Evolutionary conservation across 23 tunicate genomes (phyloP).

Genomic region (Botrylloides violaceus): DNA sequence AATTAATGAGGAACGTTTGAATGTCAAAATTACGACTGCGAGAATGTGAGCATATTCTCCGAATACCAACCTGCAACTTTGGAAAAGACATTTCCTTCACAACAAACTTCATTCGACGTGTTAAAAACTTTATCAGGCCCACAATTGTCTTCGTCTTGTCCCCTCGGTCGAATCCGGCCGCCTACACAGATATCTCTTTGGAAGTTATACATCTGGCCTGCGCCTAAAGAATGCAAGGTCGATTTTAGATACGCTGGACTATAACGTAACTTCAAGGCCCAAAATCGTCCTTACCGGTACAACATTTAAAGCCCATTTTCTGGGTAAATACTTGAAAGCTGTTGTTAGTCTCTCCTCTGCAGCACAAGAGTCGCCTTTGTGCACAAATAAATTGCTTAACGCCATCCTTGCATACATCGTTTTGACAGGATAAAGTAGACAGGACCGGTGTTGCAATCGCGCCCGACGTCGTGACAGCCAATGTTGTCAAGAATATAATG

Average conservation of each 20-base stretch:
- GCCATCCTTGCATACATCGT: not conserved
- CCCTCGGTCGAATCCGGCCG: slow-evolving; percentile 6
- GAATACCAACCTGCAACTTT: not conserved
- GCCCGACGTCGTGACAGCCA: not conserved
- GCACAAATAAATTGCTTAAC: not conserved
- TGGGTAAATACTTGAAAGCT: not conserved
- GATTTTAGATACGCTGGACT: not conserved
- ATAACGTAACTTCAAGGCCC: too few relatives aligned
- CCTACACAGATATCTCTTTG: slow-evolving; percentile 7
- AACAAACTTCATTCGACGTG: slow-evolving; percentile 18
- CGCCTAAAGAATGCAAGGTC: not conserved
- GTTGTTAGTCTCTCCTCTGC: not conserved
- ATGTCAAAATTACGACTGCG: too few relatives aligned
- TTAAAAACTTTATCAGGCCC: not conserved
- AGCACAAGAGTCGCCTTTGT: not conserved
- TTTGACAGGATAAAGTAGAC: not conserved
- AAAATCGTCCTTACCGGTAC: slow-evolving; percentile 15
- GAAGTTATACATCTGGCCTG: slow-evolving; percentile 17
- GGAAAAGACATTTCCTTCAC: not conserved
- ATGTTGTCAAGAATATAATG: not conserved
- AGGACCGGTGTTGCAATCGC: not conserved
- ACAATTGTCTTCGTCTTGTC: slow-evolving; percentile 11
- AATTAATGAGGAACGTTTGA: not conserved
- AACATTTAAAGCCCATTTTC: slow-evolving; percentile 6
- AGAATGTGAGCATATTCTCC: too few relatives aligned